Base-by-base conservation (phyloP, 2,888 invertebrate genomes). In the Punctoribates punctum region DNA sequence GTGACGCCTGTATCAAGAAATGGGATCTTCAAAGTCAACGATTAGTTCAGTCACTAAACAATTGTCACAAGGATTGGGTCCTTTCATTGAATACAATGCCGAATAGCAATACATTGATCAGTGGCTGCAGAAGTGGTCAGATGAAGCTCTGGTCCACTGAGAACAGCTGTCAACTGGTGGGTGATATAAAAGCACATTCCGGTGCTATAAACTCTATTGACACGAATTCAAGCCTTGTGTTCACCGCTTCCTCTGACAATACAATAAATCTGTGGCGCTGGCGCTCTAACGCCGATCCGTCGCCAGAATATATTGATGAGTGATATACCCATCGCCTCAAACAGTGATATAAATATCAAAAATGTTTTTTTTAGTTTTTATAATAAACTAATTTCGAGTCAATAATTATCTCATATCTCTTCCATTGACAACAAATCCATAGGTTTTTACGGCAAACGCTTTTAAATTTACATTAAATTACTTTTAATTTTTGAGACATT, bases 21-120 rank as follows among this genome's bases (percentile, higher is more conserved):
- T 93, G 93, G 93, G 89, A 90, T 81, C 85, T 93, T 34, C 78
- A 81, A 15, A 82, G 82, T 27, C 83, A 83, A 62, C 81, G 82
- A 51, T 81, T 84, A 42, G 82, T 84, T 78, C 82, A 88, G 87
- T 89, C 89, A 29, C 86, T 92, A 78, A 92, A 91, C 85, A 90
- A 90, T 84, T 92, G 93, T 73, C 93, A 93, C 86, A 91, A 91
- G 83, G 92, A 92, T 82, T 93, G 93, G 93, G 89, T 93, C 81
- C 90, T 90, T 80, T 92, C 91, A 76, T 86, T 93, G 83, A 87
- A 87, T 83, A 86, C 86, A 81, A 85, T 84, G 85, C 85, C 86
- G 27, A 86, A 82, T 78, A 85, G 86, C 75, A 87, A 87, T 82
- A 78, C 88, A 73, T 85, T 92, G 82, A 86, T 90, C 78, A 90